phyloP scores from a whole-genome alignment of 2,113 vertebrate genomes.

The Cairina moschata region DNA sequence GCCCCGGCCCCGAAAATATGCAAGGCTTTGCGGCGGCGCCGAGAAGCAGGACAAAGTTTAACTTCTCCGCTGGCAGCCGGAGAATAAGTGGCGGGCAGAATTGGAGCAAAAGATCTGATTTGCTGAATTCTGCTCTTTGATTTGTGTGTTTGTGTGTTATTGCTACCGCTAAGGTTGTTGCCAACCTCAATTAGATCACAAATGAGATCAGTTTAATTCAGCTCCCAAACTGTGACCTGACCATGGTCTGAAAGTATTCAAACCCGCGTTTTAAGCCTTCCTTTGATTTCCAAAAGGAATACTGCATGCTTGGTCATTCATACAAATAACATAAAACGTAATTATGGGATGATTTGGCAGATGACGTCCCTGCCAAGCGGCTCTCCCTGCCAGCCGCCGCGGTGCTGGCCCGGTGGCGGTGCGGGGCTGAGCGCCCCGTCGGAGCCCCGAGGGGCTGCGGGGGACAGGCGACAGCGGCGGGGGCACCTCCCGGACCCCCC shows the following conservation, averaged over 20 bases:
- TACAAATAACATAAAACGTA: constrained; percentile 86
- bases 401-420: constrained; percentile 52
- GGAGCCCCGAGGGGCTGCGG: too few species aligned
- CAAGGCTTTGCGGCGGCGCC: constrained; percentile 60
- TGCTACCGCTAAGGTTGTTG: constrained; percentile 80
- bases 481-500: constrained; percentile 57
- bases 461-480: not conserved
- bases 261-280: constrained; percentile 79
- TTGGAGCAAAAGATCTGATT: constrained; percentile 80
- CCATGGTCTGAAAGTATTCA: constrained; percentile 82
- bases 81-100: constrained; percentile 77
- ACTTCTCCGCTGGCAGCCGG: constrained; percentile 75
- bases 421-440: too few species aligned
- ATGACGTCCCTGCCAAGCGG: constrained; percentile 78
- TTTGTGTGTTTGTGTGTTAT: constrained; percentile 81
- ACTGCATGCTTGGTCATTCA: constrained; percentile 83
- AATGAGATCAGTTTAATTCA: constrained; percentile 84
- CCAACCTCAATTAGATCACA: constrained; percentile 84
- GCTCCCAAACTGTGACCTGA: constrained; percentile 81
- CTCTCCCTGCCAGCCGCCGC: constrained; percentile 75
- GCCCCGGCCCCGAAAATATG: constrained; percentile 68
- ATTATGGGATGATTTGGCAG: constrained; percentile 87
- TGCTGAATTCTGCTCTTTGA: constrained; percentile 81
- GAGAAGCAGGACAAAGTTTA: constrained; percentile 77
- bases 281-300: constrained; percentile 83